Base-by-base conservation (phyloP, 2,888 invertebrate genomes). In the Pseudoips prasinana region DNA sequence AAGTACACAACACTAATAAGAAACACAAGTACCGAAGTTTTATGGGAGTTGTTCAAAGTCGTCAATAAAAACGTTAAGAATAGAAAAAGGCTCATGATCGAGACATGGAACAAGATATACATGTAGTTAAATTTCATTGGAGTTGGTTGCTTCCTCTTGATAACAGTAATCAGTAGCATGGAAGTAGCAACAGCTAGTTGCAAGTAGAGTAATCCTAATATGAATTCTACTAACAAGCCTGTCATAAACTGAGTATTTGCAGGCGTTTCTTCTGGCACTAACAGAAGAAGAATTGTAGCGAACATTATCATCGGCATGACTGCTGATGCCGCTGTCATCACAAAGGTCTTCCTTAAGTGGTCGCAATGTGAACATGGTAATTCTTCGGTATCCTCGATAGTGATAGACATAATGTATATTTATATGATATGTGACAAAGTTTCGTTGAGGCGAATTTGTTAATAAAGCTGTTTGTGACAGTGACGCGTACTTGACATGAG, bases 111-210 rank as follows among this genome's bases (percentile, higher is more conserved):
- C 4, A 61, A 23, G 1, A 76, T 41, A 31, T 82, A 83, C 72
- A 74, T 75, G 1, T 66, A 50, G 20, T 76, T 72, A 25, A 71
- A 76, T 27, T 72, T 75, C 6, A 67, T 23, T 9, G 52, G 27
- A 0, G 70, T 30, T 0, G 71, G 70, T 0, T 66, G 58, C 3
- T 58, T 58, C 31, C 68, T 50, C 29, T 67, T 74, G 9, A 68
- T 31, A 23, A 68, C 72, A 26, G 67, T 71, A n/a, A 67, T 40
- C 11, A 79, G 57, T 0, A 84, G 42, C 1, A 82, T 46, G 0
- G 66, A 61, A 0, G 73, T 66, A 0, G 82, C 84, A 0, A 74
- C 64, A n/a, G 78, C 67, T 0, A 84, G 49, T 26, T 84, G 82
- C 0, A 74, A 33, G 30, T 76, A 81, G 0, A 84, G 60, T 0